Percentiles rank a stretch among this genome's conserved stretches.
Conservation (phyloP, 2,113 vertebrate species). For the Pelmatolapia mariae region DNA sequence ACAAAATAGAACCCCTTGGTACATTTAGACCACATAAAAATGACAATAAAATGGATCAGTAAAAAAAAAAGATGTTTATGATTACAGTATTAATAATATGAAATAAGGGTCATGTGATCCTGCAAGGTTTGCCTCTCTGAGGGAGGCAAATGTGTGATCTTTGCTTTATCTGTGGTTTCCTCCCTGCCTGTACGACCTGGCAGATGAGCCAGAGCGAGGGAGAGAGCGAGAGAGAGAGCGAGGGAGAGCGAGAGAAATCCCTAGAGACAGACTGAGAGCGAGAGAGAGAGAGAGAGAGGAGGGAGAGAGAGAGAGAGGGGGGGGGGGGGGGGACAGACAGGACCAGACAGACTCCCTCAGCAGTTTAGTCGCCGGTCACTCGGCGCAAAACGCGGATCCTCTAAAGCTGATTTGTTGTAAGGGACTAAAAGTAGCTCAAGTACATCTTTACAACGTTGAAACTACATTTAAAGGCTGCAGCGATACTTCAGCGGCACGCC, state of each 20-base stretch:
- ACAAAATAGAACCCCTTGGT: background rate
- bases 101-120: background rate
- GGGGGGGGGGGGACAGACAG: background rate
- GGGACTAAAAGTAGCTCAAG: background rate
- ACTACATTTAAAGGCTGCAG: background rate
- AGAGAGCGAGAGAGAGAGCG: background rate
- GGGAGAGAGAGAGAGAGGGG: background rate
- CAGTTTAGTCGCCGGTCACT: slow-evolving; percentile 53
- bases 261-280: background rate
- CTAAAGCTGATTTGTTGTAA: background rate
- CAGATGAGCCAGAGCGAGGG: background rate
- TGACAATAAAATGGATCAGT: background rate
- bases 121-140: background rate
- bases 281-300: background rate
- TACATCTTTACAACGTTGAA: background rate
- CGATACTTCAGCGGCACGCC: background rate
- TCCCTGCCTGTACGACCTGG: background rate
- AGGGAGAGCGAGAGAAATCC: background rate
- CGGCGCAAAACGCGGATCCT: slow-evolving; percentile 54
- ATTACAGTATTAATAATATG: background rate
- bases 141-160: background rate
- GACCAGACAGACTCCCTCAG: slow-evolving; percentile 57
- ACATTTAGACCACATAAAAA: background rate
- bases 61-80: background rate
- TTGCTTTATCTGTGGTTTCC: background rate